phyloP scores from a whole-genome alignment of 2,888 invertebrate species.

The Lithophane ornitopus region DNA sequence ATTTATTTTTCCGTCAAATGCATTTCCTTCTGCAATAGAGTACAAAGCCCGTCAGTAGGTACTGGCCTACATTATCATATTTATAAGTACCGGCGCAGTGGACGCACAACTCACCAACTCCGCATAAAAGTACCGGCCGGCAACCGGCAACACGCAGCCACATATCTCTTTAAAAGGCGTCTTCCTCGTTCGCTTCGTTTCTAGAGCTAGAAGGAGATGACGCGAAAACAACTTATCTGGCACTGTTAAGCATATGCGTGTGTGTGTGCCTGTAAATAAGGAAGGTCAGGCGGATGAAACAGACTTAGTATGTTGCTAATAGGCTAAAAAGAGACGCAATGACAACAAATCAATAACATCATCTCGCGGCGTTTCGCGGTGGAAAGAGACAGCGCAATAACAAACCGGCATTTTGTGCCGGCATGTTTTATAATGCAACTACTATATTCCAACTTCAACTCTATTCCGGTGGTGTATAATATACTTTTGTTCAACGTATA shows the following conservation, averaged over 20 bases:
- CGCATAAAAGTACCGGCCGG: conserved; percentile 73
- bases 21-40: conserved; percentile 5
- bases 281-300: conserved; percentile 87
- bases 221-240: conserved; percentile 88
- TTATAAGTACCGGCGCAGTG: conserved; percentile 66
- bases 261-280: conserved; percentile 85
- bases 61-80: conserved; percentile 70
- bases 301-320: conserved; percentile 78
- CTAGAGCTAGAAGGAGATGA: conserved; percentile 86
- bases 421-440: conserved; percentile 74
- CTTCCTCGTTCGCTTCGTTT: conserved; percentile 79
- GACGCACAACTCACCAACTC: conserved; percentile 62
- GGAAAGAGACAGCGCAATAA: conserved; percentile 88
- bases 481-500: conserved; percentile 63
- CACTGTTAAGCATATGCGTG: conserved; percentile 70
- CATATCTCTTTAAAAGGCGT: conserved; percentile 74
- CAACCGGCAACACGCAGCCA: conserved; percentile 65
- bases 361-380: conserved; percentile 83
- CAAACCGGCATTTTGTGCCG: conserved; percentile 89
- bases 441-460: conserved; percentile 73
- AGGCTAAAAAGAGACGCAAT: conserved; percentile 88
- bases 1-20: background rate
- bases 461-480: conserved; percentile 69
- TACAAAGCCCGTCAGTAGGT: conserved; percentile 41
- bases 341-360: conserved; percentile 91